Evolutionary conservation across 2,113 vertebrate genomes (phyloP).

Genomic region (Lagenorhynchus albirostris): DNA sequence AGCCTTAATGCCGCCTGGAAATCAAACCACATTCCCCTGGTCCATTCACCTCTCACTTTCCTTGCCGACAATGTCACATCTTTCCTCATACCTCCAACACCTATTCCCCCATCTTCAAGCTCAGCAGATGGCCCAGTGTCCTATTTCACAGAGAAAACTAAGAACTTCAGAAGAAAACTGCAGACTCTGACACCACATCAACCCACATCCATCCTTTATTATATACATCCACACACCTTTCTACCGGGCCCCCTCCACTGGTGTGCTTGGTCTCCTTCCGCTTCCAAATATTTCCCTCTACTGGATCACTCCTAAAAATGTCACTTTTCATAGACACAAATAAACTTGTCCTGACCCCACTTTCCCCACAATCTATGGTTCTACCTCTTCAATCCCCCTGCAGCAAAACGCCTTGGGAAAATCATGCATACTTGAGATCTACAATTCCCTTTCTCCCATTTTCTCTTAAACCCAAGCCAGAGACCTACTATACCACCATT

Average conservation of each 20-base stretch:
- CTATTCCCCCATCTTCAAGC: background rate
- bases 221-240: background rate
- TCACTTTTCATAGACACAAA: background rate
- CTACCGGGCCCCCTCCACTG: too few relatives aligned
- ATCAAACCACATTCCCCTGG: background rate
- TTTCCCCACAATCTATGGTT: too few relatives aligned
- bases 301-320: background rate
- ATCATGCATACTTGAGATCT: rapidly evolving
- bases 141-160: background rate
- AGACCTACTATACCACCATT: background rate
- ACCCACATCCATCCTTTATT: background rate
- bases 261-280: background rate
- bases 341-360: background rate
- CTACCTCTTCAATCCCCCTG: background rate
- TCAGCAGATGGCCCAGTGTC: background rate
- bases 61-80: background rate
- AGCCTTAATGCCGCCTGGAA: background rate
- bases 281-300: background rate
- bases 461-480: background rate
- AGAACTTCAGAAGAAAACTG: background rate
- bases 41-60: background rate
- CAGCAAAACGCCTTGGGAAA: background rate
- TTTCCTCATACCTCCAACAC: background rate
- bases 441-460: background rate
- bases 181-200: rapidly evolving